Percentiles rank a stretch among this genome's conserved stretches.
phyloP scores from a whole-genome alignment of 2,797 vertebrate genomes.

The Babyrousa celebensis region DNA sequence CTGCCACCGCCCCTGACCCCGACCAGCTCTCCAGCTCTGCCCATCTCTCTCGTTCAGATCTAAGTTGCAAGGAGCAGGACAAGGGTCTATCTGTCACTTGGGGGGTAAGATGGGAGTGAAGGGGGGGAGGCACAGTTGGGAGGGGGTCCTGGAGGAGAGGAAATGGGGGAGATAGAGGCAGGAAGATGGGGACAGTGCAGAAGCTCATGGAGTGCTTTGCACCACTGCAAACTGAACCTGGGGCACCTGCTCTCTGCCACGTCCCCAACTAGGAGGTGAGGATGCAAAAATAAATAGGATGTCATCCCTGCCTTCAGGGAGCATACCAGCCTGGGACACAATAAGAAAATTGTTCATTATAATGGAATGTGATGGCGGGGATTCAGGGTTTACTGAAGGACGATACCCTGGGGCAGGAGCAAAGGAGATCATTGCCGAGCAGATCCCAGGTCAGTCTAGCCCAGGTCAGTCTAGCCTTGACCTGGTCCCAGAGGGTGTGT shows the following conservation, averaged over 20 bases:
- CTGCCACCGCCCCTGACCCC: too few relatives aligned
- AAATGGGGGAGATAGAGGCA: neutral
- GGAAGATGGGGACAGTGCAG: rapidly evolving
- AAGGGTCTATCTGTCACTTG: neutral
- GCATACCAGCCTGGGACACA: neutral
- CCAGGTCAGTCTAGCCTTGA: neutral
- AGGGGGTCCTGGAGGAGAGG: neutral
- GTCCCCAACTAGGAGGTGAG: neutral
- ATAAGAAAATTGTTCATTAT: neutral
- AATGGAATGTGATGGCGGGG: neutral
- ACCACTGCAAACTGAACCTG: neutral
- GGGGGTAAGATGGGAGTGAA: neutral
- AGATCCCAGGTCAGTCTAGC: neutral
- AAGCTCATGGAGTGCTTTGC: neutral
- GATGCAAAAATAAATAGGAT: neutral
- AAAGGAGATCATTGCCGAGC: too few relatives aligned
- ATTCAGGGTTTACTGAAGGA: neutral
- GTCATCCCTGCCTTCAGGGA: neutral
- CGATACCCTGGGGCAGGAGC: neutral
- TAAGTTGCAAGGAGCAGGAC: neutral
- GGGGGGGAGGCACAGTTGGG: neutral
- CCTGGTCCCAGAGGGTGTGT: neutral
- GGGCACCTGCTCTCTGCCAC: neutral
- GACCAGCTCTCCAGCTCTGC: neutral
- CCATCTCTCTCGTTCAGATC: neutral